Evolutionary conservation across 2,888 invertebrate species (phyloP).

Genomic region (Nemotelus pantherinus): DNA sequence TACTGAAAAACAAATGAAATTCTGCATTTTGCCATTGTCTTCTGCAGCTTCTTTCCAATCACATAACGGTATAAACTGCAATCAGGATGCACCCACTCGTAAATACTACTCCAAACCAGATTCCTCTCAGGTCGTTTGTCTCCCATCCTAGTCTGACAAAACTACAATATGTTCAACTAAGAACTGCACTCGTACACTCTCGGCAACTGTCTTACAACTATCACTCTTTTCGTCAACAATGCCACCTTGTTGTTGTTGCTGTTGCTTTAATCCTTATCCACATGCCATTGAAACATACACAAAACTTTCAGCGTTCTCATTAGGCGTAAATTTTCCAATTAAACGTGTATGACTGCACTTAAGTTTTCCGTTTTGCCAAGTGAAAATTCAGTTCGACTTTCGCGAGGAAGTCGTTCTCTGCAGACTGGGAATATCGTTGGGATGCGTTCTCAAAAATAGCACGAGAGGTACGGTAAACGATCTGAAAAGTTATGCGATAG

Average conservation of each 20-base stretch:
- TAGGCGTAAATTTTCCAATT: conserved; percentile 45
- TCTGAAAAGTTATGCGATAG: conserved; percentile 34
- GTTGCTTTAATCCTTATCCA: conserved; percentile 17
- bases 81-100: too few relatives aligned
- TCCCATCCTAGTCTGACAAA: too few relatives aligned
- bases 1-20: too few relatives aligned
- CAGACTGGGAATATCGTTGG: conserved; percentile 7
- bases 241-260: neutral
- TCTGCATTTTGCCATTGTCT: too few relatives aligned
- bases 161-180: too few relatives aligned
- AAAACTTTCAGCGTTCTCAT: conserved; percentile 38
- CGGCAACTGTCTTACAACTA: neutral
- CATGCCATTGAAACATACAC: conserved; percentile 23
- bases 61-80: too few relatives aligned
- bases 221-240: neutral
- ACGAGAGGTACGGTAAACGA: conserved; percentile 25
- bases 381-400: conserved; percentile 27
- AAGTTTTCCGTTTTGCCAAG: conserved; percentile 40
- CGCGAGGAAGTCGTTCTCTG: neutral
- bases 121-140: too few relatives aligned
- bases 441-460: conserved; percentile 8
- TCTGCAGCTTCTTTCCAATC: too few relatives aligned
- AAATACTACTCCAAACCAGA: too few relatives aligned
- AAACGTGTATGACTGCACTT: conserved; percentile 45
- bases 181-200: too few relatives aligned